Evolutionary conservation across 2,888 invertebrate species (phyloP), one percentile per base, ranked within the genome.

Genomic region (Hemicrepidius hirtus): DNA sequence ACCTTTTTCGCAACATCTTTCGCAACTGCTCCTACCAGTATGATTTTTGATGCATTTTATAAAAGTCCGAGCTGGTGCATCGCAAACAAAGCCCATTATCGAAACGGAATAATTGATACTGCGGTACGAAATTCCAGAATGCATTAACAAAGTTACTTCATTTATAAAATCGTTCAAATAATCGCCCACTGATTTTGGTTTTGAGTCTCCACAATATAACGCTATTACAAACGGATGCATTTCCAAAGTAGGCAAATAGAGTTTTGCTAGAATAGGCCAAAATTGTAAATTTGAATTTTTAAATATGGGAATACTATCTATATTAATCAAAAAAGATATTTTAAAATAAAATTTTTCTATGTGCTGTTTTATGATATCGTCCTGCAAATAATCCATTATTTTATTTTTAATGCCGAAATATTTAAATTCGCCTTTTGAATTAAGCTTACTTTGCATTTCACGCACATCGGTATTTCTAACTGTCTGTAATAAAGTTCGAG

Each of bases 401-500:
- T 16, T 46, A 18, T 46, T 46, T 7, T 20, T 16, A 46, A 46
- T 46, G 18, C 46, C 20, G 9, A 46, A 46, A 46, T 46, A 46
- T 46, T 46, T 46, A 10, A 46, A 46, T 7, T 46, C 46, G 6
- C 46, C 46, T 20, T 2, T 3, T 9, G 16, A 20, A 46, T 46
- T 46, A 9, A 20, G 46, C 9, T 5, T 2, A 10, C 46, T 46
- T 18, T 1, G 16, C 46, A 46, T 46, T 9, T 7, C 2, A 5
- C 9, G 2, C 20, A 46, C 20, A 13, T 18, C 46, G 9, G 46
- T 40, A 21, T 7, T 59, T 9, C 59, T 16, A 16, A 9, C 13
- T 12, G 59, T 59, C 16, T 59, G 20, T 20, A 59, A n/a, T 6
- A 40, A 12, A 20, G 59, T 59, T 40, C 59, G 7, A 6, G 59